Conservation (phyloP, 2,888 invertebrate species). For the Phalera bucephala region DNA sequence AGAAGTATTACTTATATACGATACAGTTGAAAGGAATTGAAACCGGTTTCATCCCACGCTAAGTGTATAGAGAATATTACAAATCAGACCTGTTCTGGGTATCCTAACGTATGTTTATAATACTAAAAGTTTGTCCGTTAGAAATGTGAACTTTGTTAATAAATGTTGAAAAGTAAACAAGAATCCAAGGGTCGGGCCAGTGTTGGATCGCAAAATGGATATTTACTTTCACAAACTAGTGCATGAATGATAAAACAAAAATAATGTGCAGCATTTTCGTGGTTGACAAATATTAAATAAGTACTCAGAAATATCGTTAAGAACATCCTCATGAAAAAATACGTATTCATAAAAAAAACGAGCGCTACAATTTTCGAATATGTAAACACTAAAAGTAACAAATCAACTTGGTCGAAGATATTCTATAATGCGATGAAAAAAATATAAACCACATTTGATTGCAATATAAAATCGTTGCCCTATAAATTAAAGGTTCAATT, state of each 20-base stretch:
- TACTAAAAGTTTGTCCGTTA: not conserved
- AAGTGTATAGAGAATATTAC: conserved; percentile 21
- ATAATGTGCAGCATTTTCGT: not conserved
- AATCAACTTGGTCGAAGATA: too few relatives aligned
- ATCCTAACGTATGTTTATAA: not conserved
- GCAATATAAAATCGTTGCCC: too few relatives aligned
- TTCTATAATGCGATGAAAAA: too few relatives aligned
- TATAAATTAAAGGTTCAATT: too few relatives aligned
- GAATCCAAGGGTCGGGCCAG: too few relatives aligned
- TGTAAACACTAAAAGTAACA: too few relatives aligned
- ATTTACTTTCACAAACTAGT: not conserved
- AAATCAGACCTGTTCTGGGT: conserved; percentile 28
- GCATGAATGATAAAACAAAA: not conserved
- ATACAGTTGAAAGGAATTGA: conserved; percentile 23
- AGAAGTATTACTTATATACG: conserved; percentile 13
- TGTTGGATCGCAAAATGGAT: not conserved
- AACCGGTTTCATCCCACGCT: conserved; percentile 33
- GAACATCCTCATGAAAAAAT: too few relatives aligned
- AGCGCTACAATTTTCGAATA: too few relatives aligned
- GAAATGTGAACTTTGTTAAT: conserved; percentile 5
- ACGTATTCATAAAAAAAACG: too few relatives aligned
- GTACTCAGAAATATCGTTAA: too few relatives aligned
- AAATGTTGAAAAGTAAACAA: conserved; percentile 8
- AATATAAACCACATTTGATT: too few relatives aligned
- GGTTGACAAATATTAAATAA: too few relatives aligned